phyloP scores from a whole-genome alignment of 2,113 vertebrate species.

The Geothlypis trichas region DNA sequence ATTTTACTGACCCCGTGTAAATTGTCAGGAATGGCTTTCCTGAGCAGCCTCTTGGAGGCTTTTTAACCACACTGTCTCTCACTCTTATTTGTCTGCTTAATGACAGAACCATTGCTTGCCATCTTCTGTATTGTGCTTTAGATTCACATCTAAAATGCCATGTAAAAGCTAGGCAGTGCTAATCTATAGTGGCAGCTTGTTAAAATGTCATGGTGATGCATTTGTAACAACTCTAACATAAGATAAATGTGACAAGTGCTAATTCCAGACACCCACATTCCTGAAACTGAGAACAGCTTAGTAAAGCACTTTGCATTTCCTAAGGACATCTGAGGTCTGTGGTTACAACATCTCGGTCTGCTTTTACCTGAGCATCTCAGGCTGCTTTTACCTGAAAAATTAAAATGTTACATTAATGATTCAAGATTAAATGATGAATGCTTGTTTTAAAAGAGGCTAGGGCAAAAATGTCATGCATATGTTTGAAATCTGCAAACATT shows the following conservation, averaged over 20 bases:
- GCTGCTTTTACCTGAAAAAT: constrained; percentile 16
- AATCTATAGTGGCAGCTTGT: constrained; percentile 43
- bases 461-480: not conserved
- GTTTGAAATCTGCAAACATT: not conserved
- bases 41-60: not conserved
- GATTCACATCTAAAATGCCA: not conserved
- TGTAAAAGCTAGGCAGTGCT: not conserved
- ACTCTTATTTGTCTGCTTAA: not conserved
- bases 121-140: not conserved
- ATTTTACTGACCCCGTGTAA: not conserved
- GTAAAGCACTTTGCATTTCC: constrained; percentile 25
- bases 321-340: constrained; percentile 27
- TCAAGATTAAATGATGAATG: not conserved
- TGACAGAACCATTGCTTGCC: not conserved
- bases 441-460: not conserved
- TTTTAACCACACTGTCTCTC: not conserved
- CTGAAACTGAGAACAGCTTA: constrained; percentile 45
- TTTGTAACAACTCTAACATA: constrained; percentile 34
- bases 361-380: not conserved
- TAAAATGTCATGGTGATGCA: constrained; percentile 28
- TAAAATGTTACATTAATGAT: not conserved
- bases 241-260: constrained; percentile 60
- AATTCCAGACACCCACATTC: constrained; percentile 31
- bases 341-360: not conserved
- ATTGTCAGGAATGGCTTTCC: not conserved